Evolutionary conservation across 2,888 invertebrate species (phyloP).

Genomic region (Endotricha flammealis): DNA sequence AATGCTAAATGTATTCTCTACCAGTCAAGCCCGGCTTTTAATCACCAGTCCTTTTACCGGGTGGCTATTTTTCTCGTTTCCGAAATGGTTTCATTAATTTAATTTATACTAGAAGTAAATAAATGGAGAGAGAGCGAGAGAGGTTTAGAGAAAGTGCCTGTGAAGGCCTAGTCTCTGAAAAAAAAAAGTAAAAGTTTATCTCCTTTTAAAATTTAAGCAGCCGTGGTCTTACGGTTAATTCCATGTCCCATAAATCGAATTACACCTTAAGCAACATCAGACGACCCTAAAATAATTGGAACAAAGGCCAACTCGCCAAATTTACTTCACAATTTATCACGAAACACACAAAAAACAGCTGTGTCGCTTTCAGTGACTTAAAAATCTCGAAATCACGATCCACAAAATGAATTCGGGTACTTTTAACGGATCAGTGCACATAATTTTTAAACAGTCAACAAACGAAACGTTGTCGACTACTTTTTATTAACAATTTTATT

Average conservation of each 20-base stretch:
- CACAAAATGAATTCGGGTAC: slow-evolving; percentile 33
- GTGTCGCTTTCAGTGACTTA: slow-evolving; percentile 19
- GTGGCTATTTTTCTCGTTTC: too few relatives aligned
- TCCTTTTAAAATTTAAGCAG: too few relatives aligned
- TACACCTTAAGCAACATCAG: background rate
- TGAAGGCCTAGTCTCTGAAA: too few relatives aligned
- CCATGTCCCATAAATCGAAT: background rate
- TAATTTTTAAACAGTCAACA: slow-evolving; percentile 25
- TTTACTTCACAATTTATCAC: background rate
- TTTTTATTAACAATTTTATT: slow-evolving; percentile 21
- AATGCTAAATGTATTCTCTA: too few relatives aligned
- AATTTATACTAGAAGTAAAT: too few relatives aligned
- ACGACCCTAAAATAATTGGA: background rate
- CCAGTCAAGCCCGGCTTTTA: too few relatives aligned
- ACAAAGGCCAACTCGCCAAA: background rate
- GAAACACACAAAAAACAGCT: background rate
- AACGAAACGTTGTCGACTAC: slow-evolving; percentile 26
- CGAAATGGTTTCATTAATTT: too few relatives aligned
- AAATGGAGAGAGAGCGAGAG: too few relatives aligned
- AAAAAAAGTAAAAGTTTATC: too few relatives aligned
- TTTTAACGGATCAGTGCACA: slow-evolving; percentile 27
- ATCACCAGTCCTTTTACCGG: too few relatives aligned
- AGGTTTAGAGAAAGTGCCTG: too few relatives aligned
- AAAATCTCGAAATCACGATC: slow-evolving; percentile 32
- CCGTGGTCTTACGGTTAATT: too few relatives aligned